phyloP scores from a whole-genome alignment of 1,140 invertebrate genomes.

The Chrysomallon squamiferum region DNA sequence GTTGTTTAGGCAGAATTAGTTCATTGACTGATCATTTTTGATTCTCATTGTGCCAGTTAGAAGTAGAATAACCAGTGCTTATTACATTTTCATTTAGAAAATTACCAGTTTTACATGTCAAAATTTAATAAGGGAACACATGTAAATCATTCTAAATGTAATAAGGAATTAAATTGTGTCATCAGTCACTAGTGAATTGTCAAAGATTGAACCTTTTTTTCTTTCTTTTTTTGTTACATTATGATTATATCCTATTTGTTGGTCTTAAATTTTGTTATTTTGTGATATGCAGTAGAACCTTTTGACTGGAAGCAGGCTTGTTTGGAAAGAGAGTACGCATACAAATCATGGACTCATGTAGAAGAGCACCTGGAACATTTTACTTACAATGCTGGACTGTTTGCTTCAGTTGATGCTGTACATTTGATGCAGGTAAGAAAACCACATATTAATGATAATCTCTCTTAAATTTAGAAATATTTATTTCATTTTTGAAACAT shows the following conservation, averaged over 20 bases:
- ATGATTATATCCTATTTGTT: background rate
- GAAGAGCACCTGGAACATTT: constrained; percentile 34
- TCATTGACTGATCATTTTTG: too few species aligned
- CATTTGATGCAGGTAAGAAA: constrained; percentile 49
- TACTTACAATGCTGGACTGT: constrained; percentile 32
- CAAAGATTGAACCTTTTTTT: background rate
- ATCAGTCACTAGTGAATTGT: background rate
- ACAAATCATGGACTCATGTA: constrained; percentile 40
- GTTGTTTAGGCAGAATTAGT: too few species aligned
- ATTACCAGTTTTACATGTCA: too few species aligned
- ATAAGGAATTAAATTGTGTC: too few species aligned
- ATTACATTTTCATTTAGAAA: too few species aligned
- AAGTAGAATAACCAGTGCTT: too few species aligned
- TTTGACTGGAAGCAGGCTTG: constrained; percentile 56
- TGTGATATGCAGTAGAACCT: constrained; percentile 21
- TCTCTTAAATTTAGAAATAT: background rate
- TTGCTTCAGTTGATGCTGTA: constrained; percentile 51
- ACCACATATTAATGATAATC: background rate
- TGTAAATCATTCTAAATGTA: too few species aligned
- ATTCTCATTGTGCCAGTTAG: too few species aligned
- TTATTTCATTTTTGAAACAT: background rate
- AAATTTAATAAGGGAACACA: too few species aligned
- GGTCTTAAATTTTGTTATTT: background rate
- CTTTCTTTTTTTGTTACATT: background rate
- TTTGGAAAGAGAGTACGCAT: constrained; percentile 50